Base-by-base conservation (phyloP, 2,888 invertebrate genomes). In the Mesorhabditis sp. region DNA sequence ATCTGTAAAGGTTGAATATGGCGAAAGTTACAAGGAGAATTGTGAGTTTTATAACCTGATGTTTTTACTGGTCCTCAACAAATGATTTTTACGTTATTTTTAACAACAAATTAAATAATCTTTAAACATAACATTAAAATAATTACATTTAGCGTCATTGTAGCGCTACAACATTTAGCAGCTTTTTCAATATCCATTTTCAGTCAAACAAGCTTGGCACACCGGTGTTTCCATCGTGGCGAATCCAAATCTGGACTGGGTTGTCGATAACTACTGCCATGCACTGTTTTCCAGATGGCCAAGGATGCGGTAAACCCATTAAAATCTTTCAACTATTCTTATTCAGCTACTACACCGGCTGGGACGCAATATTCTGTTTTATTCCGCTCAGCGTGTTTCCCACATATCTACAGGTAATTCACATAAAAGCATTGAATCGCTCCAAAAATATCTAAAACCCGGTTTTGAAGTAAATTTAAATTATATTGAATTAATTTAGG, bases 1-100 rank as follows among this genome's bases (percentile, higher is more conserved):
- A 5, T 76, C 80, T 3, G 72, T 77, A 5, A 77, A 78, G 67
- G 74, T 75, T 15, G 86, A 85, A 67, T 86, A 86, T 69, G 86
- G 86, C 62, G 78, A 80, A 13, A 73, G 79, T 4, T 86, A 76
- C 74, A 70, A 77, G 58, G 73, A 74, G 41, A 78, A 83, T 68
- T 77, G 86, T 86, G 61, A 76, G 82, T 74, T 28, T 28, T 28
- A 28, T 28, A 1, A 28, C 28, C 28, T 28, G 28, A 28, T 28
- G 28, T 42, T 41, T 5, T 43, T 45, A n/a, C 58, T 10, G 58
- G 58, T 2, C 7, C n/a, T 50, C n/a, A 2, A 50, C n/a, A 50
- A 50, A 10, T 50, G 58, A 13, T 50, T 50, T 50, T 10, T 10
- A 50, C 58, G 7, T 10, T 50, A 13, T 50, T 50, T n/a, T 13